Evolutionary conservation across 2,797 vertebrate genomes (phyloP).

Genomic region (Rhabdophis nuchalis): DNA sequence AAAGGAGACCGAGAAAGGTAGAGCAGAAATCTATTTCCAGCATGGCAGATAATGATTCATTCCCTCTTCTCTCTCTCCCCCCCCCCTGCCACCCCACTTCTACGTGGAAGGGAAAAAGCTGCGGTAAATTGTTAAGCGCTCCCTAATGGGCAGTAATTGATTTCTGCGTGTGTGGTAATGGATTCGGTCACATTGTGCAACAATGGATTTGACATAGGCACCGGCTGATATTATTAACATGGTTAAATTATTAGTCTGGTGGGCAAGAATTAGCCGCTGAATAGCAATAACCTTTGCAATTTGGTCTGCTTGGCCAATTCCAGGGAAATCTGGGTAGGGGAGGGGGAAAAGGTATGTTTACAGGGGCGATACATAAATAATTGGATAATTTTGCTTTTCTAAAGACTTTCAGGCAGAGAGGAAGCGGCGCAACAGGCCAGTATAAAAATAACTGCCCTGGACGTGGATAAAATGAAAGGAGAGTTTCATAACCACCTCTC

Average conservation of each 20-base stretch:
- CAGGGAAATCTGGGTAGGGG: accelerated
- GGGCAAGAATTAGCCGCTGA: conserved; percentile 18
- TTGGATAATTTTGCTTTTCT: background rate
- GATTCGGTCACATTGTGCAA: conserved; percentile 51
- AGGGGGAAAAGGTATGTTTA: background rate
- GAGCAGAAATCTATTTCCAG: conserved; percentile 35
- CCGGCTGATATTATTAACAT: conserved; percentile 53
- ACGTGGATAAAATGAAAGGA: accelerated
- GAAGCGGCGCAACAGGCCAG: accelerated
- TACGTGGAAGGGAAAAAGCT: conserved; percentile 59
- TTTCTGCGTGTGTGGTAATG: conserved; percentile 62
- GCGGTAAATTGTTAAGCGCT: conserved; percentile 56
- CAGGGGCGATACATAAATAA: background rate
- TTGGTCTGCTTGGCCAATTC: background rate
- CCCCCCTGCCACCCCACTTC: accelerated
- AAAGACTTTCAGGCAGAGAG: conserved; percentile 7
- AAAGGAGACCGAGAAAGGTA: background rate
- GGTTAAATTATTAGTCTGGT: conserved; percentile 36
- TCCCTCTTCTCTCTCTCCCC: background rate
- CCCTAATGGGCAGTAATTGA: conserved; percentile 66
- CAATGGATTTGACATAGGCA: conserved; percentile 65
- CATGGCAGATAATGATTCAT: conserved; percentile 49
- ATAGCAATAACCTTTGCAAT: background rate
- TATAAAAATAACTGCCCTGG: background rate
- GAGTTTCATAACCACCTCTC: accelerated